Base-by-base conservation (phyloP, 2,888 invertebrate species). In the Microplitis manilae region DNA sequence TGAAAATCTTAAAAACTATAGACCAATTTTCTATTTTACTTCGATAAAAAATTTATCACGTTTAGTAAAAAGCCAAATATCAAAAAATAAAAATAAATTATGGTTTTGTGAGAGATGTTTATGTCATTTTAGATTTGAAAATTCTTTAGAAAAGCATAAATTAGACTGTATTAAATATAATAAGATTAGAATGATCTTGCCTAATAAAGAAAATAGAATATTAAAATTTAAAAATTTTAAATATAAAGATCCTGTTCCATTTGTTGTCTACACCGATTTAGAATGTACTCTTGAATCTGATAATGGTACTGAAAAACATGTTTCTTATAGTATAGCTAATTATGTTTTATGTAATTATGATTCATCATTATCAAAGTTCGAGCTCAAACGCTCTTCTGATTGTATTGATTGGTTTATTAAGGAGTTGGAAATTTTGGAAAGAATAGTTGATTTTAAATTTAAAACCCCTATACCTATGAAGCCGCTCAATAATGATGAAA, bases 241-340 rank as follows among this genome's bases (percentile, higher is more conserved):
- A 39, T 73, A 77, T 61, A 78, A 79, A 60, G 75, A 79, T 60
- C 38, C 30, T 62, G 78, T 79, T 6, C 77, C 77, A 0, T 80
- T 80, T 67, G 69, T 80, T 7, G 62, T 79, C 6, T 81, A 78
- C 40, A 80, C 79, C 1, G 79, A 81, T 20, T 70, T 78, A 41
- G 80, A 81, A 67, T 77, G 77, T 61, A 50, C 81, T 59, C 67
- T 80, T 6, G 60, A 82, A 68, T 64, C 75, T n/a, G 65, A 72
- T 20, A 77, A 75, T 30, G 60, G 68, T 40, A 38, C 38, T 6
- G 69, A 70, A 20, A 75, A 76, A 15, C 79, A 79, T 75, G 30
- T 79, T n/a, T 76, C 76, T 15, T 64, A 68, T 40, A 77, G 79
- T 39, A 15, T 79, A 7, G 74, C 20, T 7, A 76, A 68, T 39